phyloP scores from a whole-genome alignment of 2,113 vertebrate species.

The Syrmaticus mikado region DNA sequence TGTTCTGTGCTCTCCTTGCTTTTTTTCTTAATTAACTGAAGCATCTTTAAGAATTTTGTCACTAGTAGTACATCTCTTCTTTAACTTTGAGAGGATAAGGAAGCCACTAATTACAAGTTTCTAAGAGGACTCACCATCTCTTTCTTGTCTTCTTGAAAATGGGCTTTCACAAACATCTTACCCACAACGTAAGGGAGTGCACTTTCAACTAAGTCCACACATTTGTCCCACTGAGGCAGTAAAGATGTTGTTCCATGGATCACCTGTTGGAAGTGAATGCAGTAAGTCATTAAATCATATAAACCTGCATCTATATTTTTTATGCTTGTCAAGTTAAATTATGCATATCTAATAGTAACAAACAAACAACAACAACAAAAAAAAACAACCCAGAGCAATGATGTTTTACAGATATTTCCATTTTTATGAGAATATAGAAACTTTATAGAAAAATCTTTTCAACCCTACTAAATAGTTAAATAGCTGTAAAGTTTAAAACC shows the following conservation, averaged over 20 bases:
- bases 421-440: neutral
- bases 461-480: neutral
- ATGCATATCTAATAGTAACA: neutral
- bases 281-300: neutral
- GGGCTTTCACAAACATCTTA: conserved; percentile 91
- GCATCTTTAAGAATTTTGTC: neutral
- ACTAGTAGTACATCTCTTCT: neutral
- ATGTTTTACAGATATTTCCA: neutral
- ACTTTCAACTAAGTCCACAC: conserved; percentile 92
- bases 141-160: conserved; percentile 98
- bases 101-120: neutral
- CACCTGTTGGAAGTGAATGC: conserved; percentile 77
- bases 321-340: neutral
- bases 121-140: conserved; percentile 84
- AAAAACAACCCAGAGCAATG: neutral
- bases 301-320: neutral
- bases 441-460: neutral
- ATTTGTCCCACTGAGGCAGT: conserved; percentile 95
- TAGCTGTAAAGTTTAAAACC: neutral
- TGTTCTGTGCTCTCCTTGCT: neutral
- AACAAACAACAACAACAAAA: neutral
- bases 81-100: neutral
- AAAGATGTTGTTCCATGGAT: conserved; percentile 92
- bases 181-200: conserved; percentile 89
- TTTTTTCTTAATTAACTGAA: neutral